A percentile compares a stretch with the other conserved stretches of the same genome.
phyloP scores from a whole-genome alignment of 2,888 invertebrate species.

The Troides helena region DNA sequence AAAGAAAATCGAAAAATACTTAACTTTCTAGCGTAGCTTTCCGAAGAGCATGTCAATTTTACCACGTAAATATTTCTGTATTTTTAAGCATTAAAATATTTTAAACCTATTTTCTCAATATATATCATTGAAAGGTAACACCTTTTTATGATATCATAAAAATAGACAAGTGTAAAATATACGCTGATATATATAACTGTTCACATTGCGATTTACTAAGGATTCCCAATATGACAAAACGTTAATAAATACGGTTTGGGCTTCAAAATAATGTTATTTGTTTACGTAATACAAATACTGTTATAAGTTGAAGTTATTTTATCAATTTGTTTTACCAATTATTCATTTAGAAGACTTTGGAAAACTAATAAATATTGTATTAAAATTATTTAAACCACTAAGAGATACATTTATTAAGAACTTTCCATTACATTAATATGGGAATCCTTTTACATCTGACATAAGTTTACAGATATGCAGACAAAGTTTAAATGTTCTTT shows the following conservation, averaged over 20 bases:
- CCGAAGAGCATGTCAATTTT: conserved; percentile 16
- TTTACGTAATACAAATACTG: neutral
- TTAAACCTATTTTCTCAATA: neutral
- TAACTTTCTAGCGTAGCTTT: neutral
- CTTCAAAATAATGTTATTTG: neutral
- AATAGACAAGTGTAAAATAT: neutral
- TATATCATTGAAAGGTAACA: neutral
- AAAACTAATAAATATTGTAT: neutral
- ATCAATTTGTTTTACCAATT: neutral
- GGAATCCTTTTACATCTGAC: no score
- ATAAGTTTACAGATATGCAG: no score
- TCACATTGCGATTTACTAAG: conserved; percentile 33
- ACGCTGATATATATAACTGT: neutral
- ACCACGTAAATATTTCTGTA: conserved; percentile 28
- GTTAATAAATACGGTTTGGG: conserved; percentile 24
- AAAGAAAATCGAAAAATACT: neutral
- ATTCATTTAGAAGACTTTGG: no score
- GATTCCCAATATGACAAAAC: conserved; percentile 38
- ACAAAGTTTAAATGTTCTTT: no score
- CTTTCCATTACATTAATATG: no score
- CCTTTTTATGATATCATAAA: neutral
- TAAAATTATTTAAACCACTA: neutral
- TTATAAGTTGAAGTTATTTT: neutral
- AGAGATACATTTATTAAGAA: no score
- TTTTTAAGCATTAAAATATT: conserved; percentile 6